These are phyloP conservation scores for Uropetala carovei DNA, from an alignment of 2,888 invertebrate species.

Conservation along the genomic window DNA sequence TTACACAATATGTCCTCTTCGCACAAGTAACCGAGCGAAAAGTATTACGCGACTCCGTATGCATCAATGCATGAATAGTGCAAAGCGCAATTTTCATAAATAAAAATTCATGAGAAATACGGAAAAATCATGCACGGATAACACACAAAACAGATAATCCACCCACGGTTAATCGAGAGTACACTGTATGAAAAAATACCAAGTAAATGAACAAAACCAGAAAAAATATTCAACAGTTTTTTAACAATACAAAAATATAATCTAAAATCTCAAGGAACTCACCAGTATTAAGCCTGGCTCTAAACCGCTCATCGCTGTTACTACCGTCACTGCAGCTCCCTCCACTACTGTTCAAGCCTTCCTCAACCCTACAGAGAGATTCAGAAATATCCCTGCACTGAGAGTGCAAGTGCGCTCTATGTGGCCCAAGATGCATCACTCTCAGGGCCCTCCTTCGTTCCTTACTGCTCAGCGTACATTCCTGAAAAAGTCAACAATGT, in stretches of 20 bases:
- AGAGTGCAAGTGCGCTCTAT: constrained; percentile 57
- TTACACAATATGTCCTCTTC: too few species aligned
- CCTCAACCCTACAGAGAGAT: constrained; percentile 63
- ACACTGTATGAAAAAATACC: not conserved
- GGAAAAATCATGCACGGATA: too few species aligned
- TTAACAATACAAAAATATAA: not conserved
- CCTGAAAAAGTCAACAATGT: constrained; percentile 72
- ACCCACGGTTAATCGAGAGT: not conserved
- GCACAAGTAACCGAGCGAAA: too few species aligned
- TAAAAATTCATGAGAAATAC: too few species aligned
- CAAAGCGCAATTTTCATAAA: too few species aligned
- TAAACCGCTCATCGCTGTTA: constrained; percentile 67
- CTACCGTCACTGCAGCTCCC: constrained; percentile 51
- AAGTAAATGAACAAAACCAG: not conserved
- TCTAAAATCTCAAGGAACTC: constrained; percentile 69
- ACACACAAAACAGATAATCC: too few species aligned
- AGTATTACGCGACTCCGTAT: too few species aligned
- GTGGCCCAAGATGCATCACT: constrained; percentile 74
- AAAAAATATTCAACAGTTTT: not conserved
- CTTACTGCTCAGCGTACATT: constrained; percentile 81
- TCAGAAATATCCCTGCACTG: constrained; percentile 59
- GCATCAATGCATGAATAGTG: too few species aligned
- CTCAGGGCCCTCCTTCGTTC: constrained; percentile 79
- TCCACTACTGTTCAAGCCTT: constrained; percentile 48
- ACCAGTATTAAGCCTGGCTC: constrained; percentile 76